Evolutionary conservation across 2,113 vertebrate species (phyloP).

Genomic region (Stomatorhinus ivindoensis): DNA sequence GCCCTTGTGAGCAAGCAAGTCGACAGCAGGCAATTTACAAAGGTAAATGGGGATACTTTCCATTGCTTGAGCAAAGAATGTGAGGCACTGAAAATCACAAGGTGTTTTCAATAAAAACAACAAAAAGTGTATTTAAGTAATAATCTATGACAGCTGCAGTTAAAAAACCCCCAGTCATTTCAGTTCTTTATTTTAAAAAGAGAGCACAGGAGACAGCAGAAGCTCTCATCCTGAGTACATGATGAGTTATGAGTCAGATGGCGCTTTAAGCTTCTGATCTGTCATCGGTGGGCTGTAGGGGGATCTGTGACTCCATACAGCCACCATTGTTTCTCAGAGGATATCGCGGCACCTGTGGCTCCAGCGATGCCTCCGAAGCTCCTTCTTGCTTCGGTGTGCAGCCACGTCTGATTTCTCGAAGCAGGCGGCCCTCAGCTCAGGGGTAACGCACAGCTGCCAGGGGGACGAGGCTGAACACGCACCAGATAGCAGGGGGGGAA

Average conservation of each 20-base stretch:
- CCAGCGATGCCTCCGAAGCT: not conserved
- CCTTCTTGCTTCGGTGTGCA: not conserved
- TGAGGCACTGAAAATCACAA: conserved; percentile 4
- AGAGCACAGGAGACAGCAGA: not conserved
- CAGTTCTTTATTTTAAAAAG: not conserved
- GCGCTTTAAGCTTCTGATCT: not conserved
- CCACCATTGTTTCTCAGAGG: not conserved
- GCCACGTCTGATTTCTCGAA: not conserved
- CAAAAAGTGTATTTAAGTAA: conserved; percentile 10
- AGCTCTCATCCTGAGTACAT: not conserved
- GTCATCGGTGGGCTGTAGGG: not conserved
- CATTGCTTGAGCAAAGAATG: not conserved
- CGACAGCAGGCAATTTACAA: not conserved
- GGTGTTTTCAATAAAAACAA: conserved; percentile 13
- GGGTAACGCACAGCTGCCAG: not conserved
- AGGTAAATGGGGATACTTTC: not conserved
- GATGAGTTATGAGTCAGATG: not conserved
- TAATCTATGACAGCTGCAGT: conserved; percentile 1
- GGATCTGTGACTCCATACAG: not conserved
- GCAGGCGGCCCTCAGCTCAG: not conserved
- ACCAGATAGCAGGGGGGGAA: not conserved
- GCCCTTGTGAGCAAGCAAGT: not conserved
- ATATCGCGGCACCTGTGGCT: not conserved
- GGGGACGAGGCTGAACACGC: not conserved
- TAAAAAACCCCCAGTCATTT: not conserved